Evolutionary conservation across 2,888 invertebrate genomes (phyloP), one percentile per base, ranked within the genome.

Genomic region (Hyppa rectilinea): DNA sequence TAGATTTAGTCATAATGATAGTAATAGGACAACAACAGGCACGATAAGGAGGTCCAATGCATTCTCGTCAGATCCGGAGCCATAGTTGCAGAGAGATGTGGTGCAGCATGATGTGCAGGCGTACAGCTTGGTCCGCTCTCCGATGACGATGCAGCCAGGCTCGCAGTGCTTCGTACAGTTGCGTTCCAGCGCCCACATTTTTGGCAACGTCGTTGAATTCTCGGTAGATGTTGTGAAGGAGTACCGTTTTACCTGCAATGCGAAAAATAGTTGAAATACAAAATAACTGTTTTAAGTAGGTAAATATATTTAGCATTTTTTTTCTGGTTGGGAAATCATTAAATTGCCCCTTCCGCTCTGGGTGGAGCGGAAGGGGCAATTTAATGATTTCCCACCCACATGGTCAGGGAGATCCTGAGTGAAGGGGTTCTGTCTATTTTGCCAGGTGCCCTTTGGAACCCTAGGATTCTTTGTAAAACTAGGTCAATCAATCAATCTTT

Each of bases 61-160:
- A 26, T 66, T 71, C 6, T 78, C 70, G 23, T 83, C 83, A 2
- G 92, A 89, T 2, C 96, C 96, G 58, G 97, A 97, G 23, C 98
- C 98, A 49, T 96, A 96, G 91, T 98, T 98, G 93, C 98, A 98
- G 9, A 97, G 96, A 6, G 97, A 97, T 14, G 97, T 96, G 80
- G 97, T 97, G 91, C 98, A 98, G 89, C 98, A 98, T 0, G 98
- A 97, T 0, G 98, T 98, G 91, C 98, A 98, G 20, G 98, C 98
- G 92, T 98, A 98, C 1, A 99, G 94, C 89, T 98, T 98, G 7
- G 98, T 98, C 60, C 98, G 95, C 90, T 99, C 98, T 0, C 98
- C 98, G 81, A 99, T 98, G 61, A 98, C 97, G 87, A 98, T 98
- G 93, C 98, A 98, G 17, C 98, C 98, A 0, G 98, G 97, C 84